Base-by-base conservation (phyloP, 2,888 invertebrate species). In the Drymonia ruficornis region DNA sequence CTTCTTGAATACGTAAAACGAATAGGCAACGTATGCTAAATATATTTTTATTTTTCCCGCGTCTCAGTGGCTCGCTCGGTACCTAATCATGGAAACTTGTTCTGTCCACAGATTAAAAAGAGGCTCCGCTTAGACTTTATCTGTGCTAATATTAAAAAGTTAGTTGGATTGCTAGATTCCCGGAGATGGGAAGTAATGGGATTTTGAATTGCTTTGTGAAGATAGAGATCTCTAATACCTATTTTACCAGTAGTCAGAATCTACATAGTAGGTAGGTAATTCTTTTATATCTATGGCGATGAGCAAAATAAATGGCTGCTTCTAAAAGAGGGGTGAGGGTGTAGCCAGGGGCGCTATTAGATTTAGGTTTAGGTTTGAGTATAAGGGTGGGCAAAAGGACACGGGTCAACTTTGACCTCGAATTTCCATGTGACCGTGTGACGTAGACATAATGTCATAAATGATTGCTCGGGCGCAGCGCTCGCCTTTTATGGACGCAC, bases 1-100 rank as follows among this genome's bases (percentile, higher is more conserved):
- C 79, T 79, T 79, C 76, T 79, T 79, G 78, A 79, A 75, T 71
- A 73, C 65, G 57, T 55, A 50, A 49, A 51, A 66, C 66, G 74
- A 74, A 76, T 23, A 63, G 75, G 74, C 72, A 76, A 74, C 70
- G 59, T 77, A 76, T 74, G 76, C 63, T 63, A 76, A 76, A 64
- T 71, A 70, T 74, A 78, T 79, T 74, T 76, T 78, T 74, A 63
- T 65, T 65, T n/a, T 55, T 55, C 60, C 56, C 55, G 47, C 48
- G 49, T 59, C 67, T 66, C 15, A 15, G 28, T 9, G 40, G 16
- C 9, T n/a, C 4, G 6, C 66, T 46, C 28, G 54, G 59, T 67
- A 69, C 67, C n/a, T n/a, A n/a, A n/a, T n/a, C n/a, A n/a, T 56
- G 67, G 60, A 65, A 74, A 60, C 54, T 69, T 62, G 65, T 60